A percentile compares a stretch with the other conserved stretches of the same genome.
These are phyloP conservation scores for Drosophila novamexicana DNA, from an alignment of 1,140 invertebrate genomes.

Conservation along the genomic window DNA sequence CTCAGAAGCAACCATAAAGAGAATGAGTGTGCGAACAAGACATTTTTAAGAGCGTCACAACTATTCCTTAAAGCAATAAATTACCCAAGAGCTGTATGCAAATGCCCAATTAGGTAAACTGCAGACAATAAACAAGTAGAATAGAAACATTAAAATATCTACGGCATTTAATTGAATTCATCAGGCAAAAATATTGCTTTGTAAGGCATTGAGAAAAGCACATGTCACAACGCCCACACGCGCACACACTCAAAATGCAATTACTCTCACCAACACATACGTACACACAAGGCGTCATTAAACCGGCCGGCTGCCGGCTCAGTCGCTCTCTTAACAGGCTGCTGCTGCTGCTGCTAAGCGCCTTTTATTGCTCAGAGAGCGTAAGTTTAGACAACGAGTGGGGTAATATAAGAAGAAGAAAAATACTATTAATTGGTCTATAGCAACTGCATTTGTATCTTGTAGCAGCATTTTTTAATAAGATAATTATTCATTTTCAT, in stretches of 20 bases:
- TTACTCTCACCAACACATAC: slow-evolving; percentile 17
- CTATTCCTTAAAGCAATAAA: background rate
- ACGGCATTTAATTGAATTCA: slow-evolving; percentile 39
- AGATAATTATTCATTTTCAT: background rate
- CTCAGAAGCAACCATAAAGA: slow-evolving; percentile 8
- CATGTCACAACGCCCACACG: slow-evolving; percentile 29
- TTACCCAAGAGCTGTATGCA: background rate
- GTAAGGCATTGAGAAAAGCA: slow-evolving; percentile 32
- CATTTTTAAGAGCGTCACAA: background rate
- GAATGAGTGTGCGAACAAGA: background rate
- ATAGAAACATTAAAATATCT: slow-evolving; percentile 25
- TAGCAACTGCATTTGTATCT: slow-evolving; percentile 1
- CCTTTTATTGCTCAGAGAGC: slow-evolving; percentile 12
- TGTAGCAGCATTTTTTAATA: background rate
- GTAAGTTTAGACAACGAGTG: background rate
- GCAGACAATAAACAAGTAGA: slow-evolving; percentile 23
- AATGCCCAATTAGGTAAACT: slow-evolving; percentile 38
- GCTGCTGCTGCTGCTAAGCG: background rate
- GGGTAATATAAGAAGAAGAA: background rate
- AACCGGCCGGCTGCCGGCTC: slow-evolving; percentile 36
- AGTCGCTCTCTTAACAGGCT: slow-evolving; percentile 1
- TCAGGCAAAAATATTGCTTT: slow-evolving; percentile 40
- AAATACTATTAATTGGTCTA: background rate
- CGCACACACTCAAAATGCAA: slow-evolving; percentile 1
- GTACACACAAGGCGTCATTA: background rate